Conservation (phyloP, 2,888 invertebrate species). For the Gisinianus flammeolus region DNA sequence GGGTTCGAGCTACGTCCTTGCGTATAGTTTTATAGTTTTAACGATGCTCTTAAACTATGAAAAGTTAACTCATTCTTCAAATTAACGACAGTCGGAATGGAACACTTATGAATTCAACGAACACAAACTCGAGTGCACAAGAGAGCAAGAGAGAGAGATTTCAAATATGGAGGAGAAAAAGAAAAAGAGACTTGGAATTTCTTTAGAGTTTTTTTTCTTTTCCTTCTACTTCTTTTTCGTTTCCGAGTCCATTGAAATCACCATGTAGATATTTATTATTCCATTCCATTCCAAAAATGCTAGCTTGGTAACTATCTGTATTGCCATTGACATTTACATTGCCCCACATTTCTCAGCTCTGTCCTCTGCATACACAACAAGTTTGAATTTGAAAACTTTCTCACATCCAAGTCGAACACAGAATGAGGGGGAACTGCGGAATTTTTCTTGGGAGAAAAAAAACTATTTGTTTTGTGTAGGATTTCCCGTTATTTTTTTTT, state of each 20-base stretch:
- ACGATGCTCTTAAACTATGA: slow-evolving; percentile 6
- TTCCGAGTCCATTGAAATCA: background rate
- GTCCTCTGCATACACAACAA: no score
- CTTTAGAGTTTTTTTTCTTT: background rate
- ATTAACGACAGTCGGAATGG: background rate
- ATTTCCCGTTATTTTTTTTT: no score
- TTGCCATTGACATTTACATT: no score
- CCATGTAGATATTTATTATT: background rate
- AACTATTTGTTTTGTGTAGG: no score
- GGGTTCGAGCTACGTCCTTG: background rate
- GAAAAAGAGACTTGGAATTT: background rate
- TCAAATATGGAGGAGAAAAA: background rate
- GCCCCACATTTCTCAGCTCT: no score
- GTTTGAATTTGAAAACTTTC: background rate
- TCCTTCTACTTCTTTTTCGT: background rate
- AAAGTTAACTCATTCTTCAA: slow-evolving; percentile 21
- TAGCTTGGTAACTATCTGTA: no score
- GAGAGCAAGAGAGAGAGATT: background rate
- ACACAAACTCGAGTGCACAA: background rate
- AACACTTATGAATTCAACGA: slow-evolving; percentile 14
- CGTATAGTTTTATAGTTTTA: slow-evolving; percentile 14
- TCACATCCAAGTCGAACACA: no score
- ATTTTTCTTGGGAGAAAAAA: no score
- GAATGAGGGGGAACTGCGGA: no score
- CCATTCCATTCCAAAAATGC: background rate